phyloP scores from a whole-genome alignment of 53 echinoderm and acorn worm species.

The Echinometra lucunter region DNA sequence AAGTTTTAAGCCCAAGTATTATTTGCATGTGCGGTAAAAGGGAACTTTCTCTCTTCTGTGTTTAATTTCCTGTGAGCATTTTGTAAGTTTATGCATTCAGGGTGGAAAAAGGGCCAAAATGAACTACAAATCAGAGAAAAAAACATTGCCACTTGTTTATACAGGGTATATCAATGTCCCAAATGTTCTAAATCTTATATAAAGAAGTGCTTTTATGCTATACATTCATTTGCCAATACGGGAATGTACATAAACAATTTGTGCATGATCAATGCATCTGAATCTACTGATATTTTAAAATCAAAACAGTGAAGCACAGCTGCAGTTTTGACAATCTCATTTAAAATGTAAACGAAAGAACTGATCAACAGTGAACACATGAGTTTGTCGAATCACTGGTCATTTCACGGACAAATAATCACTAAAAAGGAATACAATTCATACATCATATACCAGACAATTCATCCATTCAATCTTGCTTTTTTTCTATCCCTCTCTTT shows the following conservation, averaged over 20 bases:
- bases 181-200: not conserved
- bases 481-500: not conserved
- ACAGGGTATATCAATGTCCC: not conserved
- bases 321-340: not conserved
- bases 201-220: no score
- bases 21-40: no score
- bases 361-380: slow-evolving; percentile 26
- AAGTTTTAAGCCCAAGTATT: no score
- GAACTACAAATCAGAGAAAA: no score
- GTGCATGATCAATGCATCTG: not conserved
- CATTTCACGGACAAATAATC: not conserved
- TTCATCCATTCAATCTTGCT: not conserved
- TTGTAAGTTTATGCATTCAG: no score
- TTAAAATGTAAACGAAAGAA: not conserved
- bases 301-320: not conserved
- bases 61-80: not conserved
- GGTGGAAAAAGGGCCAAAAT: no score
- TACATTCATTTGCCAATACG: no score
- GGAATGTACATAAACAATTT: no score
- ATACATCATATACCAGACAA: not conserved
- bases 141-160: no score
- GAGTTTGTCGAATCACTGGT: not conserved
- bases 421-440: not conserved
- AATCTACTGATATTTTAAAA: not conserved
- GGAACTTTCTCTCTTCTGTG: not conserved